phyloP scores from a whole-genome alignment of 2,888 invertebrate genomes.

The Metalampra italica region DNA sequence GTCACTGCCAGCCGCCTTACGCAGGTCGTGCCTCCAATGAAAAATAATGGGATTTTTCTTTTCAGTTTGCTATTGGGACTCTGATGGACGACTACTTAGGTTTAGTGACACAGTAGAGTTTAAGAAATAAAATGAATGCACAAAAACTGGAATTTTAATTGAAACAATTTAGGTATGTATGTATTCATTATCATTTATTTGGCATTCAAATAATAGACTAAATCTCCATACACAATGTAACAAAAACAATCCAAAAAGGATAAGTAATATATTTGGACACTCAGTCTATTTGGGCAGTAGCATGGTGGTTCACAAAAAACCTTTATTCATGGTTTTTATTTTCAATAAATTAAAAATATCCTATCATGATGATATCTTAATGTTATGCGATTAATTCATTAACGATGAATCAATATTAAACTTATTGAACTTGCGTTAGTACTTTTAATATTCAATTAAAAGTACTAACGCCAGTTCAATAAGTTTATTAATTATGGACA shows the following conservation, averaged over 20 bases:
- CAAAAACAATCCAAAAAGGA: constrained; percentile 67
- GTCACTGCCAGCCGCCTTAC: no score
- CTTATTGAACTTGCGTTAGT: no score
- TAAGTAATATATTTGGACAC: constrained; percentile 70
- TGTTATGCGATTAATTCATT: neutral
- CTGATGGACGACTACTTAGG: constrained; percentile 99
- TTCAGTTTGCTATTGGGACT: constrained; percentile 98
- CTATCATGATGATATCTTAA: neutral
- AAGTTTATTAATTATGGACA: no score
- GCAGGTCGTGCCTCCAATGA: no score
- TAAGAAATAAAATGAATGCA: constrained; percentile 14
- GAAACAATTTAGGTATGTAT: constrained; percentile 34
- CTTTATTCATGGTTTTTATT: constrained; percentile 23
- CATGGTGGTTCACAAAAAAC: constrained; percentile 25
- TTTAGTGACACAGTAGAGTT: constrained; percentile 73
- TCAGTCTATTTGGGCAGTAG: constrained; percentile 75
- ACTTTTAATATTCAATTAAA: no score
- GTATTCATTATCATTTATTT: constrained; percentile 61
- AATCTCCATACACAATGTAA: constrained; percentile 68
- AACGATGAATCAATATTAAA: no score
- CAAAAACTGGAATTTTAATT: constrained; percentile 14
- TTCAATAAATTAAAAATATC: neutral
- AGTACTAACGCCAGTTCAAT: no score
- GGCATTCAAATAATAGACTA: constrained; percentile 74
- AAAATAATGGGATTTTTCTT: constrained; percentile 51